These are phyloP conservation scores for Geotrupes spiniger DNA, from an alignment of 2,888 invertebrate genomes.

Conservation along the genomic window DNA sequence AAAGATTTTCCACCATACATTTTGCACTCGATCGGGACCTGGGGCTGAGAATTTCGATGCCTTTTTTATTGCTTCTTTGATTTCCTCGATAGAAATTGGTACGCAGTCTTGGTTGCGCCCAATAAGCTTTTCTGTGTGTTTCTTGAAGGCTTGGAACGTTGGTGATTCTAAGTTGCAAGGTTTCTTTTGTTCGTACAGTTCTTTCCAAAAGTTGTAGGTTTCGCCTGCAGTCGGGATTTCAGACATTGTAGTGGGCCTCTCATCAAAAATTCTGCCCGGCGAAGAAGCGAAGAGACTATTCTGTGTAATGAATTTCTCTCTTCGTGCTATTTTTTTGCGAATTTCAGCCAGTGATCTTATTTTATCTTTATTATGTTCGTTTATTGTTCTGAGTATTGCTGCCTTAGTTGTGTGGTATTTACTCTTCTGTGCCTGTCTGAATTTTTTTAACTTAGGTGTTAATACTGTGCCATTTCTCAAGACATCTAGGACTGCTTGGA, in stretches of 20 bases:
- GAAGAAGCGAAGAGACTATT: no score
- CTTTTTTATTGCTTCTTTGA: not conserved
- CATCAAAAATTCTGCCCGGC: not conserved
- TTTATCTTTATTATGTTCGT: not conserved
- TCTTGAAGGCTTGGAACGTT: not conserved
- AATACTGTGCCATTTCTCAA: no score
- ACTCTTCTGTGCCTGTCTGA: no score
- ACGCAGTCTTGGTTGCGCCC: not conserved
- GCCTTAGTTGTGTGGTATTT: no score
- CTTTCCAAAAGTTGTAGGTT: not conserved
- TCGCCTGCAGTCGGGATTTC: not conserved
- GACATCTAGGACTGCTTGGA: no score
- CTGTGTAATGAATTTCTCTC: not conserved
- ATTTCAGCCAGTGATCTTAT: not conserved
- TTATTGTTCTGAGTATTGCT: not conserved
- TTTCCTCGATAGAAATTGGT: not conserved
- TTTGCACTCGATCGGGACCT: conserved; percentile 4
- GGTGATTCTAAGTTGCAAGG: not conserved
- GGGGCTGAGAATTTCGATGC: conserved; percentile 9
- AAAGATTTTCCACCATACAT: conserved; percentile 15
- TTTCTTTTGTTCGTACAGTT: not conserved
- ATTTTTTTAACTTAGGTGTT: no score
- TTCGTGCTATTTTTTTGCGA: conserved; percentile 1
- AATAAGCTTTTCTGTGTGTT: not conserved
- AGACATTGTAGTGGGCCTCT: not conserved